Base-by-base conservation (phyloP, 2,797 vertebrate species). In the Ataeniobius toweri region DNA sequence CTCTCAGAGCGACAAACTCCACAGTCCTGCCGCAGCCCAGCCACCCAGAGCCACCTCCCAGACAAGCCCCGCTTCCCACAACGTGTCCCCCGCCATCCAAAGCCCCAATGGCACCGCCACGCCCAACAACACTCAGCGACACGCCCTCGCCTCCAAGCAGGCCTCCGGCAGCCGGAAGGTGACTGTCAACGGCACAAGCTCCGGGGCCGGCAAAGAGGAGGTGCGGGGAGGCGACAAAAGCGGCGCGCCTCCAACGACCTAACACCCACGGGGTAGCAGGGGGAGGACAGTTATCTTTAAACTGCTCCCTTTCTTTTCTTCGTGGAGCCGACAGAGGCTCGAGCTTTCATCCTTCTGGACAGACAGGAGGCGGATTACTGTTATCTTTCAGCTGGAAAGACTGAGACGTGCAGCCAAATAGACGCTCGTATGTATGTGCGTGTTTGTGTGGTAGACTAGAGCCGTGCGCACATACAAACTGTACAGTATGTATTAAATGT, bases 1-100 rank as follows among this genome's bases (percentile, higher is more conserved):
- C 85, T 98, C 98, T 0, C 95, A 96, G 88, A 99, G 98, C 71
- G 98, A 99, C 93, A 99, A 98, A 88, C 96, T 97, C 72, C 96
- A 95, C 93, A 99, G 97, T 89, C 97, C 98, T 0, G 93, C 95
- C 2, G 94, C 96, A 6, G 88, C 85, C 91, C 96, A 78, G 93
- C 96, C 81, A 48, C 94, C 97, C 81, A 96, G 96, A 80, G 95
- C 97, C 6, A 93, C 91, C 5, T 89, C 94, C 1, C 91, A 94
- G 71, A 85, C 95, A 79, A 92, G 89, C 85, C 91, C 94, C 0
- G 71, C 89, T 1, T 91, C 93, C 74, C 89, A 93, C 72, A 91
- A 82, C 85, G 89, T 90, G 73, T 74, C 95, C 2, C 85, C 94
- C 1, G 67, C 91, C 84, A 82, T 92, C 88, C 93, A 93, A 85